Conservation (phyloP, 2,888 invertebrate genomes). For the Drosophila subsilvestris region DNA sequence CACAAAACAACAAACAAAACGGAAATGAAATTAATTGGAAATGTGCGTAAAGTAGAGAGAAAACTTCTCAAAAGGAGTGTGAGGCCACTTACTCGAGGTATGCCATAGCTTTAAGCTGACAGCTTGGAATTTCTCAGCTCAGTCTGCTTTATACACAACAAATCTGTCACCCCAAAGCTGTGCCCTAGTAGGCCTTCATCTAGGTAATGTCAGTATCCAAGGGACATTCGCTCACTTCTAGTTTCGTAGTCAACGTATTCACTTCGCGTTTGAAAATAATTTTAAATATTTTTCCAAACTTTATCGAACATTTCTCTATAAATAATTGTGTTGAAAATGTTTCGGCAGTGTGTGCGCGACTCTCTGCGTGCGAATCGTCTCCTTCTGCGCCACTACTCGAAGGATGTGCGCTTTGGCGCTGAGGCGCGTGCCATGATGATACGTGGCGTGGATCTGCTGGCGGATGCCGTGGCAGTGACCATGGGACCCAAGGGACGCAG, state of each 20-base stretch:
- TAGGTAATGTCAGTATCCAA: too few species aligned
- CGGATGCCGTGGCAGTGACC: constrained; percentile 99
- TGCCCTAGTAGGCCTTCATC: neutral
- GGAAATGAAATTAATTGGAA: constrained; percentile 80
- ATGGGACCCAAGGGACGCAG: constrained; percentile 99
- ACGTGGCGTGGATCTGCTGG: constrained; percentile 97
- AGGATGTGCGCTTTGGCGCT: constrained; percentile 98
- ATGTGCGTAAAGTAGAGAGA: constrained; percentile 58
- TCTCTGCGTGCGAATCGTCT: constrained; percentile 37
- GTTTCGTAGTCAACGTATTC: neutral
- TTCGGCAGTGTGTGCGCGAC: constrained; percentile 52
- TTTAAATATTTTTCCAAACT: neutral
- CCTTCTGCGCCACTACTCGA: constrained; percentile 89
- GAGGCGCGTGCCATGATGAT: constrained; percentile 99
- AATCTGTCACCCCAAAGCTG: neutral
- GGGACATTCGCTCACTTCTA: neutral
- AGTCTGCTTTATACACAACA: neutral
- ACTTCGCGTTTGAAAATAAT: neutral
- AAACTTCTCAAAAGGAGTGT: constrained; percentile 13
- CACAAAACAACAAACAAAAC: constrained; percentile 39
- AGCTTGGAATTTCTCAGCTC: too few species aligned
- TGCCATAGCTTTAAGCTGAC: too few species aligned
- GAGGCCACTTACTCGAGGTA: neutral
- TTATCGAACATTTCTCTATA: neutral
- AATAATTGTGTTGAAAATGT: constrained; percentile 47